Evolutionary conservation across 1,140 invertebrate genomes (phyloP).

Genomic region (Neelides sp.): DNA sequence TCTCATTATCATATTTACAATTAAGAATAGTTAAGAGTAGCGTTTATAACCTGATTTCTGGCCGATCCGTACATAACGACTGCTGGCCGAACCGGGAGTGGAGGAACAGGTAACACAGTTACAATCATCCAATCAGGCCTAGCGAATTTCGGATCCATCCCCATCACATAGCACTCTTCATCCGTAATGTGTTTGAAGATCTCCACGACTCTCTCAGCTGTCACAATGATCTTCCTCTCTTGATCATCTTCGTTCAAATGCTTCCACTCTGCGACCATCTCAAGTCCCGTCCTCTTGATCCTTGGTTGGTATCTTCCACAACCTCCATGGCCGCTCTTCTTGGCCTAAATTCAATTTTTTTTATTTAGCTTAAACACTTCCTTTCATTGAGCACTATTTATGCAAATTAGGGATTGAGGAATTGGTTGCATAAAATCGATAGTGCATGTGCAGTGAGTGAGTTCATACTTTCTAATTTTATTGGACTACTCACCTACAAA

Average conservation of each 20-base stretch:
- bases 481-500: conserved; percentile 1
- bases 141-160: conserved; percentile 90
- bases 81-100: conserved; percentile 78
- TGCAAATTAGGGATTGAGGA: too few species aligned
- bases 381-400: too few species aligned
- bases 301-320: conserved; percentile 96
- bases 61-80: conserved; percentile 99
- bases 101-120: conserved; percentile 93
- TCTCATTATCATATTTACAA: too few species aligned
- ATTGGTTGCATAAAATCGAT: too few species aligned
- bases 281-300: conserved; percentile 73
- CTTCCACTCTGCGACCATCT: conserved; percentile 94
- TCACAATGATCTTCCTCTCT: conserved; percentile 83
- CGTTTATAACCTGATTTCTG: conserved; percentile 66
- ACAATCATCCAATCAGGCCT: conserved; percentile 99
- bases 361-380: too few species aligned
- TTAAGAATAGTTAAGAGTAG: too few species aligned
- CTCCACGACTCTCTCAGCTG: conserved; percentile 59
- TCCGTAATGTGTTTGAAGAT: conserved; percentile 42
- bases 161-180: conserved; percentile 89
- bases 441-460: conserved; percentile 6
- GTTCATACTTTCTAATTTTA: conserved; percentile 8
- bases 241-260: conserved; percentile 95
- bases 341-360: conserved; percentile 41
- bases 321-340: conserved; percentile 75